Conservation (phyloP, 2,888 invertebrate genomes). For the Tetragonisca angustula region DNA sequence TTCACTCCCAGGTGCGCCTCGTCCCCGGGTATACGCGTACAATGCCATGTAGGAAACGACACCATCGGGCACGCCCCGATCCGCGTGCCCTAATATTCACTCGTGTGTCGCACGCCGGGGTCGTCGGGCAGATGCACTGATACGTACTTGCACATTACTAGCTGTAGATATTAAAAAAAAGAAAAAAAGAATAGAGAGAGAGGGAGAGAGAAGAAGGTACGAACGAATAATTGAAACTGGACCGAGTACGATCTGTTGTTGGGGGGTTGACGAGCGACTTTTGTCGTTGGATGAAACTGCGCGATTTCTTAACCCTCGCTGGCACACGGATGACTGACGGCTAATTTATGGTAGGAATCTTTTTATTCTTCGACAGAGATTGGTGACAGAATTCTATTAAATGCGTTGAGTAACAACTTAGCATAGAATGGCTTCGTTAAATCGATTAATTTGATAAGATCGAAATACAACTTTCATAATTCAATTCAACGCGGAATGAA, state of each 20-base stretch:
- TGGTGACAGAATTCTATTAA: no score
- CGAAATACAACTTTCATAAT: no score
- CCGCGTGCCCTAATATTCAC: constrained; percentile 81
- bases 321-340: no score
- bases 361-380: no score
- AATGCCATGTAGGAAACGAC: constrained; percentile 81
- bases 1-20: constrained; percentile 82
- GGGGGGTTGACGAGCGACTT: no score
- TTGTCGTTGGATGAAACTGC: no score
- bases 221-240: constrained; percentile 37
- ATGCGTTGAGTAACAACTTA: no score
- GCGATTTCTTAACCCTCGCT: no score
- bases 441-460: no score
- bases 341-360: no score
- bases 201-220: not conserved
- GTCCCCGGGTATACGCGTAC: constrained; percentile 71
- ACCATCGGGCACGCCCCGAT: constrained; percentile 81
- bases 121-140: constrained; percentile 76
- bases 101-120: constrained; percentile 43
- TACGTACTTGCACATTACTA: not conserved
- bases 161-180: constrained; percentile 20
- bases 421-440: no score
- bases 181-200: not conserved
- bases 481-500: no score
- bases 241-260: not conserved